Evolutionary conservation across 1,140 invertebrate genomes (phyloP), one percentile per base, ranked within the genome.

Genomic region (Homalodisca vitripennis): DNA sequence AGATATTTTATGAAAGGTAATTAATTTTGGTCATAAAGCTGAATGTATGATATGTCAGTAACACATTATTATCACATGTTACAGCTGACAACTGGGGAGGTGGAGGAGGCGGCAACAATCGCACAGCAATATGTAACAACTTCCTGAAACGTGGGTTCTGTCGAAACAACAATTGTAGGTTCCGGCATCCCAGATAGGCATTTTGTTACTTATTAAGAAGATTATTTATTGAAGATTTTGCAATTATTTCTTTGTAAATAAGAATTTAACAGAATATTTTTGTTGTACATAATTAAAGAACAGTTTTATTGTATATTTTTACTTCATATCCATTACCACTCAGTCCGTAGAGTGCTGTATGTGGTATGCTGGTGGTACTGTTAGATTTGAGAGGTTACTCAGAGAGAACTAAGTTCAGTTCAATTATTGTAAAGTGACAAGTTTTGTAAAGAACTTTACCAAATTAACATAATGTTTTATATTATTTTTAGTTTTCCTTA

Each of bases 141-240:
- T 65, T 67, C 69, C 20, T 67, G 3, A 73, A 67, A 30, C 67
- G 66, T 48, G 71, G 71, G 13, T 62, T 67, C 46, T 73, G 72
- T 32, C 62, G 67, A 14, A 57, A 60, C n/a, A 69, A 57, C 30
- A 71, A 64, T 22, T 73, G 72, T 51, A 41, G 48, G 12, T 73
- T 69, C 53, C 55, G 63, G 53, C 72, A 73, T 66, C 66, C 70
- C 24, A 64, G 55, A 41, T 41, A 41, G 17, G 17, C 34, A 41
- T 41, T 41, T 41, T 41, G 34, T 17, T 41, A 41, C 34, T 41
- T 41, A 10, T 6, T 10, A 41, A 41, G 34, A 41, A 41, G 34
- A 17, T 17, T 41, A 17, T 41, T 6, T 41, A 41, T 41, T 6
- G 17, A 10, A 41, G 34, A 41, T 41, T 17, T 41, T 41, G 34